A percentile compares a stretch with the other conserved stretches of the same genome.
Evolutionary conservation across 2,888 invertebrate genomes (phyloP).

Genomic region (Diplazon laetatorius): DNA sequence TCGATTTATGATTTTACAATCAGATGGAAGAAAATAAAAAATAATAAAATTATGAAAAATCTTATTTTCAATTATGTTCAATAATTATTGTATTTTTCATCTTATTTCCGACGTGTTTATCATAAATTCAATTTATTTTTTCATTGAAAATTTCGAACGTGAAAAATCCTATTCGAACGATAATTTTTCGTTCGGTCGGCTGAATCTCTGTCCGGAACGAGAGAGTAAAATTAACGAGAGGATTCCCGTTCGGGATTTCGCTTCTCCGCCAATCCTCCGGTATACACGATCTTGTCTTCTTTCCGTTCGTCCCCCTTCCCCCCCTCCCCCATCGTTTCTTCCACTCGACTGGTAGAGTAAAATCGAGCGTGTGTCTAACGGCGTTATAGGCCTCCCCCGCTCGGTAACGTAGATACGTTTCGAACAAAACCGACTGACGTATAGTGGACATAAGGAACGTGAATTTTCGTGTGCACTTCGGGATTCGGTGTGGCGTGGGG

Average conservation of each 20-base stretch:
- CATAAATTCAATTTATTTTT: no score
- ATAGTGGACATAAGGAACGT: conserved; percentile 50
- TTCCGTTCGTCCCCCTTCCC: no score
- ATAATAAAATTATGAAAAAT: no score
- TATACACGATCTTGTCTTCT: background rate
- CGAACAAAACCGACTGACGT: conserved; percentile 37
- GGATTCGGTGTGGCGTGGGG: no score
- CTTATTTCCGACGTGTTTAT: no score
- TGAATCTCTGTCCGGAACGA: conserved; percentile 14
- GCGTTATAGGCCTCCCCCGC: background rate
- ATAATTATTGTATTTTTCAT: no score
- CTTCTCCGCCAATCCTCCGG: conserved; percentile 9
- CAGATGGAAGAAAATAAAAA: no score
- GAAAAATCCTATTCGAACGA: background rate
- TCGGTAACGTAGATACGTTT: conserved; percentile 35
- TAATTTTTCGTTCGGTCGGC: conserved; percentile 14
- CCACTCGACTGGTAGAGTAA: conserved; percentile 43
- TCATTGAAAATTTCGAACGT: no score
- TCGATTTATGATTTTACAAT: no score
- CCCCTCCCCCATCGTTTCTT: conserved; percentile 53
- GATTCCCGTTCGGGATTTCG: conserved; percentile 2
- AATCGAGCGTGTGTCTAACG: conserved; percentile 43
- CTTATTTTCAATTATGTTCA: no score
- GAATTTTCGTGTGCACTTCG: conserved; percentile 46
- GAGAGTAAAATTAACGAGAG: conserved; percentile 37